Percentiles rank a stretch among this genome's conserved stretches.
Conservation (phyloP, 2,888 invertebrate species). For the Noctua comes region DNA sequence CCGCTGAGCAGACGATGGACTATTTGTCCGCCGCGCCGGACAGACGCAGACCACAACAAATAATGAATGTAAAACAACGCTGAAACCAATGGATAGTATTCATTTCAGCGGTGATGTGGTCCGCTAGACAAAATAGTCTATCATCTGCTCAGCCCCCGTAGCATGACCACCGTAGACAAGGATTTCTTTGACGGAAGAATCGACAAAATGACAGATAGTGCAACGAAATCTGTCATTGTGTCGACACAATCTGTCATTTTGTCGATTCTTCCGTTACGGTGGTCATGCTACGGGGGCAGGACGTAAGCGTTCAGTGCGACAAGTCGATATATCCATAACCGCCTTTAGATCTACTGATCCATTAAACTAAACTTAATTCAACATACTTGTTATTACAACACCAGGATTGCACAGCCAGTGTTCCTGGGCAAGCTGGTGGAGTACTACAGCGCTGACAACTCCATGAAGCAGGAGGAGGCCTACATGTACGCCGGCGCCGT, state of each 20-base stretch:
- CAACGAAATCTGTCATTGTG: too few relatives aligned
- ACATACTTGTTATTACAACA: slow-evolving; percentile 50
- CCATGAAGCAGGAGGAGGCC: slow-evolving; percentile 89
- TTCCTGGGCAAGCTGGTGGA: slow-evolving; percentile 91
- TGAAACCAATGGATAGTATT: not conserved
- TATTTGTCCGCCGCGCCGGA: not conserved
- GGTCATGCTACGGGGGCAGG: not conserved
- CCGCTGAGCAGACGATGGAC: not conserved
- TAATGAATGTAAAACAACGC: not conserved
- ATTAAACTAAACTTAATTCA: slow-evolving; percentile 11
- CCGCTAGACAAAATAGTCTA: not conserved
- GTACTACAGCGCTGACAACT: slow-evolving; percentile 88
- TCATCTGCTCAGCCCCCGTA: not conserved
- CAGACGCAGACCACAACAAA: not conserved
- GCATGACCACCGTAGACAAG: too few relatives aligned
- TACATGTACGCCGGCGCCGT: slow-evolving; percentile 94
- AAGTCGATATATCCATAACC: too few relatives aligned
- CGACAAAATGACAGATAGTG: too few relatives aligned
- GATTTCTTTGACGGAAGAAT: too few relatives aligned
- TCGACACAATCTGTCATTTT: too few relatives aligned
- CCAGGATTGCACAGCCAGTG: slow-evolving; percentile 91
- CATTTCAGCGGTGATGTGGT: not conserved
- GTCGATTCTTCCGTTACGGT: too few relatives aligned
- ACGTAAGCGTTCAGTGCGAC: not conserved
- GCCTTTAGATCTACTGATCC: not conserved